Evolutionary conservation across 2,113 vertebrate species (phyloP).

Genomic region (Orthonyx spaldingii): DNA sequence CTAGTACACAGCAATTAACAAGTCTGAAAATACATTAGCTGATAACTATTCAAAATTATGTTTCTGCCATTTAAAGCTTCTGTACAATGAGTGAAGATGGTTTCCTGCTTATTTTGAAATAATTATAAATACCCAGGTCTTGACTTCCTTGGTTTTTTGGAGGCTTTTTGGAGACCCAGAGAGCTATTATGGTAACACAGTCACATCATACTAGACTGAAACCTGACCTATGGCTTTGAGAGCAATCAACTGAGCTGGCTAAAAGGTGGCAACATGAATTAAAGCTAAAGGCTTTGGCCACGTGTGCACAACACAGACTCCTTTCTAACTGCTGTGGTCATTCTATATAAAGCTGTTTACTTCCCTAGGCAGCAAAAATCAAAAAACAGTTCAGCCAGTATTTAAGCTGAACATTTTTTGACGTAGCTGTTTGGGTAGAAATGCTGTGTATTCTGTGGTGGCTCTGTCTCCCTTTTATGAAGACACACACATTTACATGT

Average conservation of each 20-base stretch:
- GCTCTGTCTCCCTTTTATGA: neutral
- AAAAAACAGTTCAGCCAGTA: neutral
- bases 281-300: neutral
- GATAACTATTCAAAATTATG: neutral
- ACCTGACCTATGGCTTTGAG: neutral
- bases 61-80: slow-evolving; percentile 1
- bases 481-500: neutral
- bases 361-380: neutral
- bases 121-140: neutral
- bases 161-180: neutral
- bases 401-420: neutral
- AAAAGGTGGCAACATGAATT: neutral
- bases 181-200: neutral
- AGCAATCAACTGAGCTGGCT: neutral
- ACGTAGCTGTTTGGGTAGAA: neutral
- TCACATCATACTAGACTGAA: neutral
- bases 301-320: neutral
- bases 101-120: neutral
- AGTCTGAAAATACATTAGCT: neutral
- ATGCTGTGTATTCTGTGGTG: neutral
- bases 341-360: neutral
- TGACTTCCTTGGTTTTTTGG: neutral
- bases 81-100: neutral
- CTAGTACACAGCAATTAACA: neutral
- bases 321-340: neutral